Percentiles rank a stretch among this genome's conserved stretches.
phyloP scores from a whole-genome alignment of 2,797 vertebrate species.

The Kryptopterus vitreolus region DNA sequence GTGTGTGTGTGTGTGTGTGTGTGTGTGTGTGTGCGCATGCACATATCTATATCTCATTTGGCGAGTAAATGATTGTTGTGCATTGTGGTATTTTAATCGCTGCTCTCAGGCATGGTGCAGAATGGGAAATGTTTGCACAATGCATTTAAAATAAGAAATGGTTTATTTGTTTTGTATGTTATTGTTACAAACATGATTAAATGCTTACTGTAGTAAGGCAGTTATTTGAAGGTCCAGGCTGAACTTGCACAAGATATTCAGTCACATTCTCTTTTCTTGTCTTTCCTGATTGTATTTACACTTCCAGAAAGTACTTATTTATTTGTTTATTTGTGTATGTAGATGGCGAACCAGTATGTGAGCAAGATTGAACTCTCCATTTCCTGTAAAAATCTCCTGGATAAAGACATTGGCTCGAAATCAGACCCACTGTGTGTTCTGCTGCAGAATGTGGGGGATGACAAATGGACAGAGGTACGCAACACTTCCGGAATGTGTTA shows the following conservation, averaged over 20 bases:
- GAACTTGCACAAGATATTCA: background rate
- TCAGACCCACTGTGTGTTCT: conserved; percentile 91
- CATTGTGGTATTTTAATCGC: background rate
- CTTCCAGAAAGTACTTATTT: background rate
- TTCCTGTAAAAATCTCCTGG: conserved; percentile 84
- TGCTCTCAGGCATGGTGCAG: too few relatives aligned
- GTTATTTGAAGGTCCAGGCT: too few relatives aligned
- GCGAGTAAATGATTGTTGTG: background rate
- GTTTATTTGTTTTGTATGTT: background rate
- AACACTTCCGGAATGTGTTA: background rate
- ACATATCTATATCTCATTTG: background rate
- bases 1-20: too few relatives aligned
- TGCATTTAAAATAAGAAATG: too few relatives aligned
- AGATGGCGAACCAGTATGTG: conserved; percentile 90
- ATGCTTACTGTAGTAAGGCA: too few relatives aligned
- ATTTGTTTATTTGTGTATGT: background rate
- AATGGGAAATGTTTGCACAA: background rate
- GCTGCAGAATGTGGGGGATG: conserved; percentile 77
- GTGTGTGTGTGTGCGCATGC: too few relatives aligned
- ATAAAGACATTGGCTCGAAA: conserved; percentile 86
- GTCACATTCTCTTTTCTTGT: background rate
- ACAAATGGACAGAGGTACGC: conserved; percentile 85
- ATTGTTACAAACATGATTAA: background rate
- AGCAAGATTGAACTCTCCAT: conserved; percentile 82
- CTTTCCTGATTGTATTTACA: background rate